Evolutionary conservation across 2,113 vertebrate species (phyloP).

Genomic region (Microtus pennsylvanicus): DNA sequence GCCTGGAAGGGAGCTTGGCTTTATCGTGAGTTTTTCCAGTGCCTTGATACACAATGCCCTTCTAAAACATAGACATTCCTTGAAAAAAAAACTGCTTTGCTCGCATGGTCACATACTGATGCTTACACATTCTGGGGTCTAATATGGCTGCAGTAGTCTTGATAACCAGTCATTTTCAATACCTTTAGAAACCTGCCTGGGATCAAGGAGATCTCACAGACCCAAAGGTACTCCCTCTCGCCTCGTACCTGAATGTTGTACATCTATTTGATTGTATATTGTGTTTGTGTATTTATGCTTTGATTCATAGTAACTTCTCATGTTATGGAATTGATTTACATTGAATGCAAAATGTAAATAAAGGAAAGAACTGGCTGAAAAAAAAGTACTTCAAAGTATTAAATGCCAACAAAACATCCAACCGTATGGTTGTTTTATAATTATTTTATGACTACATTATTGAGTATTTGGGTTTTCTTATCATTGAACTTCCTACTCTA

Average conservation of each 20-base stretch:
- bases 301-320: conserved; percentile 86
- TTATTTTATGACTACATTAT: conserved; percentile 29
- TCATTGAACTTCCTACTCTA: neutral
- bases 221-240: conserved; percentile 80
- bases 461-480: neutral
- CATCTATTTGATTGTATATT: conserved; percentile 87
- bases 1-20: conserved; percentile 78
- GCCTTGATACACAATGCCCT: conserved; percentile 76
- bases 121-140: conserved; percentile 74
- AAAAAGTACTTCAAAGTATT: conserved; percentile 19
- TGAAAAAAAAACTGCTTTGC: conserved; percentile 59
- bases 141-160: conserved; percentile 63
- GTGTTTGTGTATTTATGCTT: conserved; percentile 90
- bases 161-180: conserved; percentile 39
- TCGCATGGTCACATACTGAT: conserved; percentile 79
- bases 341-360: conserved; percentile 87
- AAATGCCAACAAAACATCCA: neutral
- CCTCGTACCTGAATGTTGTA: conserved; percentile 84
- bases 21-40: conserved; percentile 70
- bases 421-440: neutral
- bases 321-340: conserved; percentile 88
- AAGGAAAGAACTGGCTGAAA: conserved; percentile 80
- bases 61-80: conserved; percentile 69
- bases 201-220: conserved; percentile 53
- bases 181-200: conserved; percentile 66